Conservation (phyloP, 2,113 vertebrate species). For the Camelus dromedarius region DNA sequence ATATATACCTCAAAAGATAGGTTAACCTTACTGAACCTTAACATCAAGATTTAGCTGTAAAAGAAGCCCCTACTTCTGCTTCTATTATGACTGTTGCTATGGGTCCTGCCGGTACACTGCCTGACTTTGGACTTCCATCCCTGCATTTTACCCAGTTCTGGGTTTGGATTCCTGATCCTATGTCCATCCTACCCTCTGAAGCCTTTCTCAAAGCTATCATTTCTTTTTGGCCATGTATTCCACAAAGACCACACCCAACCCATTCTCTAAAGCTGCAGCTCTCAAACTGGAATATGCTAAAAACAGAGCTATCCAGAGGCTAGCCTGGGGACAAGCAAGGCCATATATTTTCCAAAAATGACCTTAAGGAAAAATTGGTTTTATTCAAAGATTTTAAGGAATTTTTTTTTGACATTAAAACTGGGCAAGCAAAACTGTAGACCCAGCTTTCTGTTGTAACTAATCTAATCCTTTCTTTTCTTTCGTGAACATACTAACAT, state of each 20-base stretch:
- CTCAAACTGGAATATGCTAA: background rate
- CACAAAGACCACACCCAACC: background rate
- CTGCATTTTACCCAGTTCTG: background rate
- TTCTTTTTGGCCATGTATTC: background rate
- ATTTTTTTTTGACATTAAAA: background rate
- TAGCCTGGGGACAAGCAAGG: background rate
- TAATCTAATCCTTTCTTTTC: background rate
- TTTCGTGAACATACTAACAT: background rate
- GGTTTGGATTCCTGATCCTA: background rate
- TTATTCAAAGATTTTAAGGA: background rate
- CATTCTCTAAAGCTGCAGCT: background rate
- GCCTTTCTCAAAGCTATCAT: background rate
- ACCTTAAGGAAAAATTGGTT: background rate
- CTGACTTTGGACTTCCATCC: background rate
- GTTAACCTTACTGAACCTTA: background rate
- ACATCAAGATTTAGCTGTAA: background rate
- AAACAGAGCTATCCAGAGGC: background rate
- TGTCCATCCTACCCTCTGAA: background rate
- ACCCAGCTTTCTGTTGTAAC: background rate
- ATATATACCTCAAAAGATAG: background rate
- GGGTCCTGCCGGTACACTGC: background rate
- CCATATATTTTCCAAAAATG: background rate
- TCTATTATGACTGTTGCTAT: background rate
- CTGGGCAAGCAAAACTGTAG: background rate
- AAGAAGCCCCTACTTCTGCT: background rate